A percentile compares a stretch with the other conserved stretches of the same genome.
Evolutionary conservation across 2,113 vertebrate genomes (phyloP).

Genomic region (Istiophorus platypterus): DNA sequence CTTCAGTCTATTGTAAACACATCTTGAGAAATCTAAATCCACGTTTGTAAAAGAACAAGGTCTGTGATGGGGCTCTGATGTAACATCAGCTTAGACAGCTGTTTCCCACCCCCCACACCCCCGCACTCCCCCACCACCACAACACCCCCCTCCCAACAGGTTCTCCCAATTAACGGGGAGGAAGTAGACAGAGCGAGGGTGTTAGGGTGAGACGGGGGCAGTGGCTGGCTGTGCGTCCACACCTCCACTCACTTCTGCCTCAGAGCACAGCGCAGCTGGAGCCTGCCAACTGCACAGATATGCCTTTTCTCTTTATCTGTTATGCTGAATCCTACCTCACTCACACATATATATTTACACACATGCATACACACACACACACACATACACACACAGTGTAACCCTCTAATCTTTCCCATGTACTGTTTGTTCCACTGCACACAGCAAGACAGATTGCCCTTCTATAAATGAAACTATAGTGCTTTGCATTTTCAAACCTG

Average conservation of each 20-base stretch:
- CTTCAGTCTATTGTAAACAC: neutral
- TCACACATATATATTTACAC: neutral
- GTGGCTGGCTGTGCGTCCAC: constrained; percentile 73
- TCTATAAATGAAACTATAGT: neutral
- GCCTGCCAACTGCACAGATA: constrained; percentile 40
- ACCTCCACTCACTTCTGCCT: constrained; percentile 75
- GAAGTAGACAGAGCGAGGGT: constrained; percentile 74
- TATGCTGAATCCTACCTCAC: neutral
- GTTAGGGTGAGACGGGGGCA: constrained; percentile 69
- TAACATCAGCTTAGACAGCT: constrained; percentile 40
- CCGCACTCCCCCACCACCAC: too few relatives aligned
- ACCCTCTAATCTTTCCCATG: constrained; percentile 24
- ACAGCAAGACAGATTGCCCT: neutral
- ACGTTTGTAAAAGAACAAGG: neutral
- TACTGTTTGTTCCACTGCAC: neutral
- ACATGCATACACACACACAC: constrained; percentile 29
- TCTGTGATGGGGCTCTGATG: constrained; percentile 11
- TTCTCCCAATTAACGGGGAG: constrained; percentile 78
- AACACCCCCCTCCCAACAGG: neutral
- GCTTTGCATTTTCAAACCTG: neutral
- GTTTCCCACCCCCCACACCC: constrained; percentile 20
- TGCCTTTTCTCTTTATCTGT: constrained; percentile 5
- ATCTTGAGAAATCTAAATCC: neutral
- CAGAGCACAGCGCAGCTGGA: constrained; percentile 74
- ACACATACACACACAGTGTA: constrained; percentile 31